Conservation (phyloP, 2,797 vertebrate genomes). For the Melanogrammus aeglefinus region DNA sequence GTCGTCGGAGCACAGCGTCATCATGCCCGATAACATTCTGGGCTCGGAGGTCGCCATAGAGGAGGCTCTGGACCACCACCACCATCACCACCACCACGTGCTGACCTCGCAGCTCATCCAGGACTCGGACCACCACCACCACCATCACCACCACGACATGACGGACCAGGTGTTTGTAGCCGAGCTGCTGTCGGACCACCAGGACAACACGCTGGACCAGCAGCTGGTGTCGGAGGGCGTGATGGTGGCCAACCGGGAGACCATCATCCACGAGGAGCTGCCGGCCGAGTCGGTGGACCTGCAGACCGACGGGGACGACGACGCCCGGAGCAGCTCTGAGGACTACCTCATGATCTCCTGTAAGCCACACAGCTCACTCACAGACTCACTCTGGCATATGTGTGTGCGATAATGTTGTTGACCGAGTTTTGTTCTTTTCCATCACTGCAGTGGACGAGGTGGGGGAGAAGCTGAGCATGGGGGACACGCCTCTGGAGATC, state of each 20-base stretch:
- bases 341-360: conserved; percentile 99
- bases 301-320: conserved; percentile 91
- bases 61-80: conserved; percentile 80
- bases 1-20: conserved; percentile 84
- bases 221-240: conserved; percentile 91
- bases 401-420: background rate
- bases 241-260: conserved; percentile 87
- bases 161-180: conserved; percentile 95
- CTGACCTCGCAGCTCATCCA: conserved; percentile 87
- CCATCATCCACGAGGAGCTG: conserved; percentile 85
- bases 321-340: conserved; percentile 92
- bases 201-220: conserved; percentile 88
- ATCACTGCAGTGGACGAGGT: conserved; percentile 90
- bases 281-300: conserved; percentile 84
- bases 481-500: conserved; percentile 91
- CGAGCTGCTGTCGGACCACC: conserved; percentile 87
- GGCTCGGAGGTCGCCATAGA: conserved; percentile 93
- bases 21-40: conserved; percentile 90
- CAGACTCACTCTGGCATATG: background rate
- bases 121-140: conserved; percentile 79
- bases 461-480: conserved; percentile 95
- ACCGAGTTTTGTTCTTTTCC: conserved; percentile 14
- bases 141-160: conserved; percentile 70
- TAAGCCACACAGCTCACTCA: conserved; percentile 67
- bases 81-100: conserved; percentile 84